Conservation (phyloP, 2,113 vertebrate species). For the Ploceus nigricollis region DNA sequence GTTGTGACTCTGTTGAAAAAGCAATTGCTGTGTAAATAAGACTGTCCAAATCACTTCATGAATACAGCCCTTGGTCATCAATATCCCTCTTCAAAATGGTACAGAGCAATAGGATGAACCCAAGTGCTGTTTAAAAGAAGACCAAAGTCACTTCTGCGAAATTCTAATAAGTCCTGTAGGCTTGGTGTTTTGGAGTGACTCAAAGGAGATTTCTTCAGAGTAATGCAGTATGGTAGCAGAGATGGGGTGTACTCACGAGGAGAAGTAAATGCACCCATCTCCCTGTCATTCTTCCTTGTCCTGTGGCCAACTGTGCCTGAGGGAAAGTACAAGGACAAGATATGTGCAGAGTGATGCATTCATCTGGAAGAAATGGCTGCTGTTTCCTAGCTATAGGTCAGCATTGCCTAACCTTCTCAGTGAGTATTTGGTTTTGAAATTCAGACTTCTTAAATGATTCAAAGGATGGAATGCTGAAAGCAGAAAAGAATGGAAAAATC, state of each 20-base stretch:
- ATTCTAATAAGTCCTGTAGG: neutral
- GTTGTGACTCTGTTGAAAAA: neutral
- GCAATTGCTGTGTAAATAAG: neutral
- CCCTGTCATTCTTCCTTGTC: neutral
- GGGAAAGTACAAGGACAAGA: neutral
- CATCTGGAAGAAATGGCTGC: neutral
- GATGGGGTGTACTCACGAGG: neutral
- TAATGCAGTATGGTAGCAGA: neutral
- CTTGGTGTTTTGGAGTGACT: neutral
- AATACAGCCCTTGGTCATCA: neutral
- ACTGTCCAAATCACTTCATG: neutral
- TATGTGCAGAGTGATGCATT: neutral
- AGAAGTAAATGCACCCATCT: neutral
- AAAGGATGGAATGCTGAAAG: slow-evolving; percentile 5
- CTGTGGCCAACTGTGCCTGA: neutral
- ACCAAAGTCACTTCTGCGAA: neutral
- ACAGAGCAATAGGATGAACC: neutral
- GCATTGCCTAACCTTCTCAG: neutral
- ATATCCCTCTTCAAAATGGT: neutral
- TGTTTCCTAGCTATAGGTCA: neutral
- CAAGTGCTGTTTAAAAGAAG: neutral
- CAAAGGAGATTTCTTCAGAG: neutral
- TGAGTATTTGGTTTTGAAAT: neutral
- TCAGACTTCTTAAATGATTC: neutral
- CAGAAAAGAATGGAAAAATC: slow-evolving; percentile 1